These are phyloP conservation scores for Tipula unca DNA, from an alignment of 2,888 invertebrate genomes.

Conservation along the genomic window DNA sequence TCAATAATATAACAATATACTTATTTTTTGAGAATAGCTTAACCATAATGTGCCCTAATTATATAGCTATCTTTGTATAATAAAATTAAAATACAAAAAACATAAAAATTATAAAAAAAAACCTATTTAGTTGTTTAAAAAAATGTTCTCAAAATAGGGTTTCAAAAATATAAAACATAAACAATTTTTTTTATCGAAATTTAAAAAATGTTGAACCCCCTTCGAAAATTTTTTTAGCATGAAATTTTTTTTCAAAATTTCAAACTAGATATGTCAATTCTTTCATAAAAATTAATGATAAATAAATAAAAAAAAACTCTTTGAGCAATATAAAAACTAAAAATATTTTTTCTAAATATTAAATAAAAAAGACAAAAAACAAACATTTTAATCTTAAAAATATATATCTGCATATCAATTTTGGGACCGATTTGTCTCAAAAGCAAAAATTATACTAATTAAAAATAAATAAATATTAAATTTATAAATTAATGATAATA, in stretches of 20 bases:
- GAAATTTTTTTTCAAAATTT: not conserved
- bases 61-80: conserved; percentile 42
- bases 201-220: not conserved
- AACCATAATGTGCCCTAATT: conserved; percentile 44
- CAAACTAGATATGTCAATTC: conserved; percentile 14
- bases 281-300: not conserved
- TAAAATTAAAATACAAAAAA: conserved; percentile 22
- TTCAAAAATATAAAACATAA: not conserved
- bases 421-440: not conserved
- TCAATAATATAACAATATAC: conserved; percentile 2
- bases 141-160: conserved; percentile 3
- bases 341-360: not conserved
- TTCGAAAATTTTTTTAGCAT: not conserved
- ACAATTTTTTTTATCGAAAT: not conserved
- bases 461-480: not conserved
- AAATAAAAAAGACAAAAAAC: conserved; percentile 17
- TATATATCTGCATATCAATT: conserved; percentile 18
- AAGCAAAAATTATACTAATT: conserved; percentile 17
- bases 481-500: conserved; percentile 18
- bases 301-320: not conserved
- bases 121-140: conserved; percentile 18
- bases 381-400: not conserved
- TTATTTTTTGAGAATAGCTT: conserved; percentile 33
- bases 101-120: conserved; percentile 26
- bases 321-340: conserved; percentile 15